These are phyloP conservation scores for Sorex maritimensis DNA, from an alignment of 2,797 vertebrate species.

Conservation along the genomic window DNA sequence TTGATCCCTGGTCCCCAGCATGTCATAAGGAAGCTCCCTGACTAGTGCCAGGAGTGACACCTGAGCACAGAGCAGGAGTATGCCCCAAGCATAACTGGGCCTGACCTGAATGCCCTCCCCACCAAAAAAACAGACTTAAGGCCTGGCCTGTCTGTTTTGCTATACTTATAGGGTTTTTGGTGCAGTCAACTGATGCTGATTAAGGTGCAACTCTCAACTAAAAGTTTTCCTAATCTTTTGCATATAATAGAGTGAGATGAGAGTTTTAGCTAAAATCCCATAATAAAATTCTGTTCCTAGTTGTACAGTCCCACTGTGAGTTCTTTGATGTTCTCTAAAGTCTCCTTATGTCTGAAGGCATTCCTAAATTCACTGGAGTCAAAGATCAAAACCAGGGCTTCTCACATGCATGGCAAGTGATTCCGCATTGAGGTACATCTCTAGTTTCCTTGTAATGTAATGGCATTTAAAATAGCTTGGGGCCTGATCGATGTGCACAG, in stretches of 20 bases:
- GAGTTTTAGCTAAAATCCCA: conserved; percentile 19
- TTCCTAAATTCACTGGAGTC: conserved; percentile 47
- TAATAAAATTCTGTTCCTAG: conserved; percentile 61
- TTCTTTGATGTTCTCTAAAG: conserved; percentile 57
- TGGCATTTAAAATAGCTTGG: background rate
- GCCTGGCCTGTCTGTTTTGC: background rate
- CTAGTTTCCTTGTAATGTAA: background rate
- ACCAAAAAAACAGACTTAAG: background rate
- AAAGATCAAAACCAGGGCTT: too few relatives aligned
- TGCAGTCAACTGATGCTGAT: conserved; percentile 38
- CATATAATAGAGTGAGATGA: conserved; percentile 11
- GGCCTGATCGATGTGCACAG: too few relatives aligned
- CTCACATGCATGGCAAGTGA: too few relatives aligned
- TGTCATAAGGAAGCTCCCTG: too few relatives aligned
- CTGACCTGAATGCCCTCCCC: too few relatives aligned
- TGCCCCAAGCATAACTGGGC: too few relatives aligned
- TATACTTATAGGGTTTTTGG: conserved; percentile 50
- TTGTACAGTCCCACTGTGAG: background rate
- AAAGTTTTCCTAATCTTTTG: conserved; percentile 57
- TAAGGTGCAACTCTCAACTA: conserved; percentile 13
- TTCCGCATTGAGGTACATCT: too few relatives aligned
- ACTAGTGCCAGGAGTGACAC: too few relatives aligned
- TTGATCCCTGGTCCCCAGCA: too few relatives aligned
- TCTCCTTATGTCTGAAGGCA: conserved; percentile 22
- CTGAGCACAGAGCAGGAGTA: too few relatives aligned